Evolutionary conservation across 2,888 invertebrate genomes (phyloP).

Genomic region (Taphrorychus bicolor): DNA sequence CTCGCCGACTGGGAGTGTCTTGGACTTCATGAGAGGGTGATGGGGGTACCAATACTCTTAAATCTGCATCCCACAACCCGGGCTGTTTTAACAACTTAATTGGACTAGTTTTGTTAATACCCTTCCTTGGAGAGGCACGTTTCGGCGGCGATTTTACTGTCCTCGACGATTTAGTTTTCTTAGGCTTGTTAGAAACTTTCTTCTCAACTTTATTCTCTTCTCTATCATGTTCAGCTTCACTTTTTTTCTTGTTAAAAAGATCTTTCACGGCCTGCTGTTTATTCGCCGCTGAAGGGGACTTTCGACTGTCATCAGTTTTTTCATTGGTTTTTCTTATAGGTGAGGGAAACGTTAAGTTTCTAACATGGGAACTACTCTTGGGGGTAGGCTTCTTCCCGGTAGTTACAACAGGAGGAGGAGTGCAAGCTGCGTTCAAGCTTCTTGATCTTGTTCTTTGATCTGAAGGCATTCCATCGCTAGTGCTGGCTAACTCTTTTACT

Average conservation of each 20-base stretch:
- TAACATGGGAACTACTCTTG: constrained; percentile 35
- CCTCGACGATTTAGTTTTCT: not conserved
- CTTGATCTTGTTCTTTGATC: not conserved
- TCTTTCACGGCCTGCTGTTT: constrained; percentile 36
- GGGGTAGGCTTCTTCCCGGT: constrained; percentile 25
- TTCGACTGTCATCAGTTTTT: constrained; percentile 4
- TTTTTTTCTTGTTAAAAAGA: constrained; percentile 19
- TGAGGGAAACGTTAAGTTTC: constrained; percentile 39
- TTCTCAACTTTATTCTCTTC: not conserved
- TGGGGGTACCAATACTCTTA: constrained; percentile 8
- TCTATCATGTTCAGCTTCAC: not conserved
- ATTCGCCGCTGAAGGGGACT: constrained; percentile 13
- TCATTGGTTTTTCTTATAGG: constrained; percentile 27
- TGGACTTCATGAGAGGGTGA: not conserved
- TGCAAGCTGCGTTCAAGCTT: constrained; percentile 9
- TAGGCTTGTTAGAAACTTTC: not conserved
- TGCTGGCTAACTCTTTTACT: not conserved
- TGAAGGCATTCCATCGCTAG: not conserved
- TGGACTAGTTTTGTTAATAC: not conserved
- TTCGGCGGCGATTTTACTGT: constrained; percentile 8
- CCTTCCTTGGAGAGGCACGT: not conserved
- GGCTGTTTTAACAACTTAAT: too few species aligned
- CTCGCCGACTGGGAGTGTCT: not conserved
- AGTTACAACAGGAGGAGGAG: constrained; percentile 27
- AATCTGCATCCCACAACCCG: constrained; percentile 31